Evolutionary conservation across 2,888 invertebrate genomes (phyloP), one percentile per base, ranked within the genome.

Genomic region (Cryptocheilus praepositus): DNA sequence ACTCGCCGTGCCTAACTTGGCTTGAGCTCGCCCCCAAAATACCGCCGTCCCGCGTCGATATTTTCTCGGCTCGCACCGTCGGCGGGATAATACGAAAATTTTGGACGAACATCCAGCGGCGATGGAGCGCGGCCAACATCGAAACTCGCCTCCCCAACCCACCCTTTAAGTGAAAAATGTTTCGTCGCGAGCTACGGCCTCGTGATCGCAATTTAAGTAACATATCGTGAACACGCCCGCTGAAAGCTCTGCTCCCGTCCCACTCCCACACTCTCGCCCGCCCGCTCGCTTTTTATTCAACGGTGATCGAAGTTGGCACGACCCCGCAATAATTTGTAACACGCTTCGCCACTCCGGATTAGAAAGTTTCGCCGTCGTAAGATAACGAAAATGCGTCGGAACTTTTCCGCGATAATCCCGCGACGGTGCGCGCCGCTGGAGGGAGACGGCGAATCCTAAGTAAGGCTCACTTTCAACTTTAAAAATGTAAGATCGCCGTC

Each of bases 121-220:
- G 36, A 36, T 36, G 36, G 36, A 36, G 36, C 36, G 7, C 36
- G 36, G 36, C 36, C 36, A 36, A 36, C 36, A 11, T 36, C 36
- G 36, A 36, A 36, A 36, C 36, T 36, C 36, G 13, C 36, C 36
- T 8, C 13, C 36, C 7, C 36, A 11, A 43, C 25, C 3, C 44
- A 11, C 25, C n/a, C 2, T 8, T 4, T n/a, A 49, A 55, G 53
- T 75, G 77, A 77, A 73, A 71, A 75, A 77, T 77, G 75, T 69
- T 70, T 61, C 69, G 64, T 67, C 66, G 67, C 67, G 67, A 72
- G 64, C 51, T 61, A 62, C 44, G 71, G 70, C 67, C 70, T 73
- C 36, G 43, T 53, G 51, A 64, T 70, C 58, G 22, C 59, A 70
- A 64, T 73, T 80, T 72, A 75, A 77, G 73, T 78, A 74, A 78